A percentile compares a stretch with the other conserved stretches of the same genome.
Conservation (phyloP, 2,888 invertebrate genomes). For the Cheilosia grossa region DNA sequence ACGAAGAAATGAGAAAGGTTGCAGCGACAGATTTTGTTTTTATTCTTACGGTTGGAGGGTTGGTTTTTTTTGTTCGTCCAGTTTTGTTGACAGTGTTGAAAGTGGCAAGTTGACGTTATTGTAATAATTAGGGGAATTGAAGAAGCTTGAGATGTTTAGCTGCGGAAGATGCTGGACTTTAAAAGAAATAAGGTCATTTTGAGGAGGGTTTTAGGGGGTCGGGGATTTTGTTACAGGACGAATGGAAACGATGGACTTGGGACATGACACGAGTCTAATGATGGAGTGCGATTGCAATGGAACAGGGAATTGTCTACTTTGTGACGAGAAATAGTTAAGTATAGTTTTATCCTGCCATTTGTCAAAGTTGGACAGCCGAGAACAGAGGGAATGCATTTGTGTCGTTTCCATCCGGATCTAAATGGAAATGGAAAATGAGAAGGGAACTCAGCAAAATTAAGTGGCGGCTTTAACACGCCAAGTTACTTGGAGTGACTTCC, state of each 20-base stretch:
- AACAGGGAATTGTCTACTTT: background rate
- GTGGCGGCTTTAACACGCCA: too few species aligned
- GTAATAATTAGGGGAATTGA: slow-evolving; percentile 40
- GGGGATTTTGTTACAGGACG: background rate
- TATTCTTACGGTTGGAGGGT: slow-evolving; percentile 1
- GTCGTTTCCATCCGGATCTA: too few species aligned
- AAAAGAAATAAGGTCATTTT: slow-evolving; percentile 19
- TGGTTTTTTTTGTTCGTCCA: background rate
- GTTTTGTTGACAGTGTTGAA: slow-evolving; percentile 47
- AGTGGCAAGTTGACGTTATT: slow-evolving; percentile 45
- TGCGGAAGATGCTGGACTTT: slow-evolving; percentile 1
- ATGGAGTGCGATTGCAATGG: background rate
- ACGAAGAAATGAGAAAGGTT: slow-evolving; percentile 34
- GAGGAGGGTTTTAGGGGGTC: background rate
- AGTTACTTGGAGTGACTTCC: too few species aligned
- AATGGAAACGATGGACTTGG: slow-evolving; percentile 18
- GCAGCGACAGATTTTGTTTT: slow-evolving; percentile 24
- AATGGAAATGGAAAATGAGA: too few species aligned
- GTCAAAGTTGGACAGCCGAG: too few species aligned
- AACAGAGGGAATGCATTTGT: too few species aligned
- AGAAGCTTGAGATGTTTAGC: background rate
- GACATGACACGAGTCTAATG: slow-evolving; percentile 36
- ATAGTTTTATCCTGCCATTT: background rate
- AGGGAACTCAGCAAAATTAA: too few species aligned
- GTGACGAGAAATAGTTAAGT: background rate